Evolutionary conservation across 2,113 vertebrate genomes (phyloP).

Genomic region (Struthidea cinerea): DNA sequence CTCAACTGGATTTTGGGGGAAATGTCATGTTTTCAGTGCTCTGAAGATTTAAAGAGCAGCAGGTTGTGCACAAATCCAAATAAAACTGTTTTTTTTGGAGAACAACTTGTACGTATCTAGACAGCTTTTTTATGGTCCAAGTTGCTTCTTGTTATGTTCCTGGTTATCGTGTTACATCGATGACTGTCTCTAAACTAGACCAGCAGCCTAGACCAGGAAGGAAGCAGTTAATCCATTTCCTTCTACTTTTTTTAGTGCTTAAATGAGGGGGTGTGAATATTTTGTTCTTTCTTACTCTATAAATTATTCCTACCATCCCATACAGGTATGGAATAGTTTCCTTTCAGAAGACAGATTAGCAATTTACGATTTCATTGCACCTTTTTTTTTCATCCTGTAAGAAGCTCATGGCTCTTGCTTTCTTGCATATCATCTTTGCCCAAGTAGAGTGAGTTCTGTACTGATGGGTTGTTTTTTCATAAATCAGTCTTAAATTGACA

Average conservation of each 20-base stretch:
- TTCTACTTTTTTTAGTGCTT: conserved; percentile 9
- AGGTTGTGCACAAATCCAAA: conserved; percentile 32
- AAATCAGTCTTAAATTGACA: neutral
- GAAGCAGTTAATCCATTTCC: conserved; percentile 14
- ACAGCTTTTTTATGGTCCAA: conserved; percentile 41
- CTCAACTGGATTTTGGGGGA: conserved; percentile 12
- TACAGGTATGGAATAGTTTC: neutral
- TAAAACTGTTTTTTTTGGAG: neutral
- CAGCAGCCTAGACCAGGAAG: neutral
- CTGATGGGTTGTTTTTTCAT: neutral
- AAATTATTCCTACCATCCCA: neutral
- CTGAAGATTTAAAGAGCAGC: conserved; percentile 36
- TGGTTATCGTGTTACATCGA: neutral
- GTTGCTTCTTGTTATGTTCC: conserved; percentile 2
- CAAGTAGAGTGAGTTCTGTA: neutral
- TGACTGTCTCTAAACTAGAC: neutral
- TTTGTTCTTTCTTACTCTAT: neutral
- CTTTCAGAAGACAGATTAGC: neutral
- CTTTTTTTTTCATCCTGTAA: neutral
- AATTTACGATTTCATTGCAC: neutral
- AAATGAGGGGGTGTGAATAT: neutral
- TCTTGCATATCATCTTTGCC: neutral
- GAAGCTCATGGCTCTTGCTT: neutral
- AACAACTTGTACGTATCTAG: neutral
- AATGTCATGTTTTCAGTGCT: conserved; percentile 3